Conservation (phyloP, 2,888 invertebrate species). For the Dryomyza anilis region DNA sequence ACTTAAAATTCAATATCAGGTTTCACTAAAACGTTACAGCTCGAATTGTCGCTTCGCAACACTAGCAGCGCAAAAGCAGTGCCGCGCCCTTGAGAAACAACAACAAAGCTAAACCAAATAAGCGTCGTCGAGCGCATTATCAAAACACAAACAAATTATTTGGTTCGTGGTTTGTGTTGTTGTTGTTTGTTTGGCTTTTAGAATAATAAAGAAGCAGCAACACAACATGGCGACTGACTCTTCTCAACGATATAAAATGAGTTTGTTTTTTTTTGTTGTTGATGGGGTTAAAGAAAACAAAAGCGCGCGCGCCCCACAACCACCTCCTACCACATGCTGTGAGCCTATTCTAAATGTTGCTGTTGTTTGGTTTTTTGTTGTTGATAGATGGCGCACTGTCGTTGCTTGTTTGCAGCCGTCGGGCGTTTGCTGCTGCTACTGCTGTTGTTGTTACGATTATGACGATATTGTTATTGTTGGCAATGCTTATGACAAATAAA, state of each 20-base stretch:
- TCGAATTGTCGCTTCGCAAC: not conserved
- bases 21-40: no score
- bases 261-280: slow-evolving; percentile 6
- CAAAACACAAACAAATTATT: not conserved
- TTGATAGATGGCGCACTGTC: slow-evolving; percentile 45
- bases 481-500: not conserved
- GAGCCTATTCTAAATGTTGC: slow-evolving; percentile 59
- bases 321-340: slow-evolving; percentile 37
- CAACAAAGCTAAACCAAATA: not conserved
- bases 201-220: slow-evolving; percentile 36
- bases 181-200: slow-evolving; percentile 34
- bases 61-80: not conserved
- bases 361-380: slow-evolving; percentile 61
- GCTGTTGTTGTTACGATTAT: not conserved
- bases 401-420: slow-evolving; percentile 29
- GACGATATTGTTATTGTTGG: not conserved
- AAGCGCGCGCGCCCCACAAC: not conserved
- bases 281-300: not conserved
- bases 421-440: slow-evolving; percentile 3
- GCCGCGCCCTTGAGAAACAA: not conserved
- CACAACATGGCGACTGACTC: slow-evolving; percentile 26
- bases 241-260: not conserved
- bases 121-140: not conserved
- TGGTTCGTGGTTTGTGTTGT: slow-evolving; percentile 17
- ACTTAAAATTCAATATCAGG: no score